These are phyloP conservation scores for Catharus bicknelli DNA, from an alignment of 2,113 vertebrate genomes.

Conservation along the genomic window DNA sequence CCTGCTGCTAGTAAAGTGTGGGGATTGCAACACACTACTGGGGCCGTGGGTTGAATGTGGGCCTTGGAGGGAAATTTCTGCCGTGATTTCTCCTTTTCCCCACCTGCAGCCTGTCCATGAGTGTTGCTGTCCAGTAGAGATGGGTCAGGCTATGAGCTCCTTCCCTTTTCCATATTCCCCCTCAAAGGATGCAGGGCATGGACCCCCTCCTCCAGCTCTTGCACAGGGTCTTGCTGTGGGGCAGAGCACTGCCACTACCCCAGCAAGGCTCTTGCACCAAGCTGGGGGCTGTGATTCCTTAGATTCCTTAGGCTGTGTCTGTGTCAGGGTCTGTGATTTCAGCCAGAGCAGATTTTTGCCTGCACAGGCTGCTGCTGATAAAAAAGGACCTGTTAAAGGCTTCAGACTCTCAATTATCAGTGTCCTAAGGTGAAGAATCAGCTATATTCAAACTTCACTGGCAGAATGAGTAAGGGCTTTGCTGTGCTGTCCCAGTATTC, in stretches of 20 bases:
- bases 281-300: background rate
- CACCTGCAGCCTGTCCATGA: background rate
- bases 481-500: constrained; percentile 36
- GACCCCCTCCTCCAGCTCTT: background rate
- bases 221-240: background rate
- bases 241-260: background rate
- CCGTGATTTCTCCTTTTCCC: background rate
- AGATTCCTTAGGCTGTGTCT: background rate
- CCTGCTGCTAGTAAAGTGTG: background rate
- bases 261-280: background rate
- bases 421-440: background rate
- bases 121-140: background rate
- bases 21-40: background rate
- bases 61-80: background rate
- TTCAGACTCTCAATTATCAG: background rate
- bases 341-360: background rate
- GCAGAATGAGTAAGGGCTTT: background rate
- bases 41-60: background rate
- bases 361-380: background rate
- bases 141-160: background rate
- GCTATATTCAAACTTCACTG: background rate
- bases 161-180: background rate
- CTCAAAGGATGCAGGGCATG: background rate
- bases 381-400: background rate
- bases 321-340: background rate